These are phyloP conservation scores for Melanchra persicariae DNA, from an alignment of 2,888 invertebrate species.

Conservation along the genomic window DNA sequence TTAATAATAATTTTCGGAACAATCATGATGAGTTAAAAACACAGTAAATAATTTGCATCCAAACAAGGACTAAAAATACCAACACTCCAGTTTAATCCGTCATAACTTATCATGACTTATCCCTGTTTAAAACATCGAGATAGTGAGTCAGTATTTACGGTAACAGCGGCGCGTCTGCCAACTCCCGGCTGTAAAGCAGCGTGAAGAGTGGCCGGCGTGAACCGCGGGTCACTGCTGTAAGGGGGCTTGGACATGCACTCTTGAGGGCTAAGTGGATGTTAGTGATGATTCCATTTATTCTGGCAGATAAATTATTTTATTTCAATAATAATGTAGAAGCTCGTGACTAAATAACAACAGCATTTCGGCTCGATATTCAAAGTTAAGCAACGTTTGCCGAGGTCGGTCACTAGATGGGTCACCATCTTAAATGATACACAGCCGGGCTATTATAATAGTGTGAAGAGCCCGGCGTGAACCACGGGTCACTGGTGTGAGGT, in stretches of 20 bases:
- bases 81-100: not conserved
- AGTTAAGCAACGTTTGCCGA: no score
- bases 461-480: no score
- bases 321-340: no score
- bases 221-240: constrained; percentile 23
- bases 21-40: no score
- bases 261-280: not conserved
- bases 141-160: constrained; percentile 50
- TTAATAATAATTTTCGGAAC: no score
- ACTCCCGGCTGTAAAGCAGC: constrained; percentile 49
- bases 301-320: no score
- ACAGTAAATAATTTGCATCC: not conserved
- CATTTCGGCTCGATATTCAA: no score
- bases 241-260: constrained; percentile 13
- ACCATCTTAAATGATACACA: no score
- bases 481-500: no score
- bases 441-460: no score
- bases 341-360: no score
- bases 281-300: not conserved
- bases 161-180: constrained; percentile 44
- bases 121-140: constrained; percentile 19
- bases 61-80: not conserved
- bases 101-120: constrained; percentile 36
- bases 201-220: constrained; percentile 50
- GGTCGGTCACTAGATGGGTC: no score